Evolutionary conservation across 2,797 vertebrate genomes (phyloP).

Genomic region (Todus mexicanus): DNA sequence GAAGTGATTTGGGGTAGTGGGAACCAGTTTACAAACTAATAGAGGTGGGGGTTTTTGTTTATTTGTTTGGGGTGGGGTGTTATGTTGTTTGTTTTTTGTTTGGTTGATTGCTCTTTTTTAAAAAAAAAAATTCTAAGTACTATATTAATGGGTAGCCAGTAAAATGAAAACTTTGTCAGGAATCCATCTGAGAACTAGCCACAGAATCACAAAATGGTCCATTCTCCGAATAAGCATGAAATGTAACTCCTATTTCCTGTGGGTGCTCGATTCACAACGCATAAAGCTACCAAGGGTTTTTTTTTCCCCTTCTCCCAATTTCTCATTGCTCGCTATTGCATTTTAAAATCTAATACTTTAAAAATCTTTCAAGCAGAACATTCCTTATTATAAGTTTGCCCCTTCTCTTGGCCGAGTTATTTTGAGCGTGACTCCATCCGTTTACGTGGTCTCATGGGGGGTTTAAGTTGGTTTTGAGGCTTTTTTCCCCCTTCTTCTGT

Average conservation of each 20-base stretch:
- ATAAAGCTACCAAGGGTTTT: background rate
- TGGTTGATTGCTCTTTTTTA: too few relatives aligned
- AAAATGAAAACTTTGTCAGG: background rate
- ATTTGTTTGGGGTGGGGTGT: too few relatives aligned
- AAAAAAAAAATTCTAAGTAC: background rate
- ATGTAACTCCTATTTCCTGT: background rate
- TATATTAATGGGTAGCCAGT: background rate
- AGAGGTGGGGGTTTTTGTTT: background rate
- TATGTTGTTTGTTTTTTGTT: background rate
- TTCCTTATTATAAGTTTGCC: background rate
- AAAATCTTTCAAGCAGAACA: background rate
- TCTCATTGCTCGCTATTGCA: background rate
- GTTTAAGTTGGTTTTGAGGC: background rate
- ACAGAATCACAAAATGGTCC: background rate
- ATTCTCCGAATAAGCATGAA: background rate
- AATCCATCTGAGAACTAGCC: background rate
- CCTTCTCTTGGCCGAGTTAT: background rate
- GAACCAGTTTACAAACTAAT: background rate
- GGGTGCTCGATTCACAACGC: background rate
- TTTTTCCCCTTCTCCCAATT: background rate
- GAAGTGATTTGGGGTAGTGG: background rate
- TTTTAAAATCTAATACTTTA: background rate
- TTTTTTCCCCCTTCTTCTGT: too few relatives aligned
- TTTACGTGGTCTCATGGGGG: fast-evolving
- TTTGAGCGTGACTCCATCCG: background rate